These are phyloP conservation scores for Capra hircus DNA, from an alignment of 2,113 vertebrate genomes.

Conservation along the genomic window DNA sequence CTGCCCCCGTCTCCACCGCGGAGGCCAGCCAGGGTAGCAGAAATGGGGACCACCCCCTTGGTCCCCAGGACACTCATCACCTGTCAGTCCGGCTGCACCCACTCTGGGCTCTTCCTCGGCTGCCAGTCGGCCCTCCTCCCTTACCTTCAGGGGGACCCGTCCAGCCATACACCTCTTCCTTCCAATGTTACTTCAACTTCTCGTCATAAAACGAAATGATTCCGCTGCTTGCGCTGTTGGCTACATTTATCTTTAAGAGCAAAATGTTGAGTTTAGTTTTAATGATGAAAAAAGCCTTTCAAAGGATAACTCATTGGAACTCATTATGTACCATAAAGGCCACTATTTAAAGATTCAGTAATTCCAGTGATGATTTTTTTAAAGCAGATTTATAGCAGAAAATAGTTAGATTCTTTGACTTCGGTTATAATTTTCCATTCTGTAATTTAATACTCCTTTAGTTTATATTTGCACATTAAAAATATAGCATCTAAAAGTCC, in stretches of 20 bases:
- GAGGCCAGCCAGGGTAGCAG: background rate
- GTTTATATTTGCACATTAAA: constrained; percentile 95
- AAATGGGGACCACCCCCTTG: fast-evolving
- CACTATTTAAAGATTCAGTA: constrained; percentile 84
- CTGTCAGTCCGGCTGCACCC: no score
- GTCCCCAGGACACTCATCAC: background rate
- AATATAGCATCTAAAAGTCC: constrained; percentile 97
- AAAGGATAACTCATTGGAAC: constrained; percentile 85
- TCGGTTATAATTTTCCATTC: constrained; percentile 91
- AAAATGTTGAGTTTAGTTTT: constrained; percentile 79
- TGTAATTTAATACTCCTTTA: constrained; percentile 93
- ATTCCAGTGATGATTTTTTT: constrained; percentile 84
- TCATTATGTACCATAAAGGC: constrained; percentile 84
- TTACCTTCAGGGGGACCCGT: background rate
- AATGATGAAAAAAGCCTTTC: constrained; percentile 81
- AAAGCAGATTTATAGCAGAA: constrained; percentile 92
- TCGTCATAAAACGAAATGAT: constrained; percentile 74
- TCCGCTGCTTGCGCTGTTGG: constrained; percentile 70
- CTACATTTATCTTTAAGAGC: constrained; percentile 81
- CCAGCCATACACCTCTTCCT: background rate
- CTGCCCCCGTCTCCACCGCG: fast-evolving
- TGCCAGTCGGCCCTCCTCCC: background rate
- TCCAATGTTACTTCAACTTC: constrained; percentile 54
- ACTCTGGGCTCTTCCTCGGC: background rate
- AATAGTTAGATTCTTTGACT: constrained; percentile 97